Conservation (phyloP, 2,797 vertebrate genomes). For the Staurois parvus region DNA sequence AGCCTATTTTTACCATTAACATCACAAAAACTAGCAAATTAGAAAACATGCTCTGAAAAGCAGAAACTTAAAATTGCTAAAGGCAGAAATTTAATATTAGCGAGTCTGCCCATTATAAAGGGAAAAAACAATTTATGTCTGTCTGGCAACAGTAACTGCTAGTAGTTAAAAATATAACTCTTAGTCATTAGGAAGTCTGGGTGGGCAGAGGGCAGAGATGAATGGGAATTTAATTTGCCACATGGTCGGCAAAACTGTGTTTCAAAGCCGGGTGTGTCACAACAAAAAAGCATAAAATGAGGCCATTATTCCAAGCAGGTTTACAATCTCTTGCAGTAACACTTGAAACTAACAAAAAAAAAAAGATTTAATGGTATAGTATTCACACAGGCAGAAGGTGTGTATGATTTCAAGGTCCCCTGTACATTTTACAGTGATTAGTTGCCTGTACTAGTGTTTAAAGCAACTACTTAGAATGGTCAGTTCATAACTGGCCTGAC, state of each 20-base stretch:
- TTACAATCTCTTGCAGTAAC: constrained; percentile 25
- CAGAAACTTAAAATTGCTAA: constrained; percentile 10
- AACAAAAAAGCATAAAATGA: constrained; percentile 36
- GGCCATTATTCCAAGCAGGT: constrained; percentile 23
- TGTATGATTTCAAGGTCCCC: neutral
- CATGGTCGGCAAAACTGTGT: constrained; percentile 37
- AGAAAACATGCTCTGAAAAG: constrained; percentile 16
- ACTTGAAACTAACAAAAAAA: constrained; percentile 16
- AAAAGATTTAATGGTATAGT: neutral
- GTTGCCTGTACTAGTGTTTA: neutral
- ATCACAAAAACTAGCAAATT: neutral
- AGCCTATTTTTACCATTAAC: neutral
- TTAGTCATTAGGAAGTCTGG: constrained; percentile 59
- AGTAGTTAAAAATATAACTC: constrained; percentile 59
- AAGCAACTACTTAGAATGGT: neutral
- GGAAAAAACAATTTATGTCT: constrained; percentile 32
- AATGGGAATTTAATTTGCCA: constrained; percentile 54
- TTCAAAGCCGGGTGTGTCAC: constrained; percentile 30
- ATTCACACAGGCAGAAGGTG: neutral
- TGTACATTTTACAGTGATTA: neutral
- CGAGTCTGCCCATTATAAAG: constrained; percentile 31
- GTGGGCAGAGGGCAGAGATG: constrained; percentile 53
- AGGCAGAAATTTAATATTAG: constrained; percentile 44
- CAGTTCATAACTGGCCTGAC: no score
- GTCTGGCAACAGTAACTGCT: constrained; percentile 54